Percentiles rank a stretch among this genome's conserved stretches.
phyloP scores from a whole-genome alignment of 2,113 vertebrate species.

The Mobula hypostoma region DNA sequence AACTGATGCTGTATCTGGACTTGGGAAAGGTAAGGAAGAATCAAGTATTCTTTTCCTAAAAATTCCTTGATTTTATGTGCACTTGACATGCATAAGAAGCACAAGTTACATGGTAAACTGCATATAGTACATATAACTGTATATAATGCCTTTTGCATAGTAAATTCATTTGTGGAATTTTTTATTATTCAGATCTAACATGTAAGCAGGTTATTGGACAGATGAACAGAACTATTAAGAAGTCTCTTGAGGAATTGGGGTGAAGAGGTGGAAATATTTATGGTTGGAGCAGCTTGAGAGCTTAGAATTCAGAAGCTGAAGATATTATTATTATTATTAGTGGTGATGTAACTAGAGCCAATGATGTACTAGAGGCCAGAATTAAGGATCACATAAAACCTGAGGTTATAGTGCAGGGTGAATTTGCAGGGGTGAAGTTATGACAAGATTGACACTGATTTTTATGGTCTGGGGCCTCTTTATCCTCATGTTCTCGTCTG shows the following conservation, averaged over 20 bases:
- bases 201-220: background rate
- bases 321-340: background rate
- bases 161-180: background rate
- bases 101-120: background rate
- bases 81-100: background rate
- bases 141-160: background rate
- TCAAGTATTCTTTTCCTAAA: background rate
- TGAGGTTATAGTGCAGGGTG: background rate
- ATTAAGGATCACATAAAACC: background rate
- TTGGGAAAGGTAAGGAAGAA: constrained; percentile 74
- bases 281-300: background rate
- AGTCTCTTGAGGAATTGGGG: background rate
- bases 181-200: background rate
- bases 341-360: background rate
- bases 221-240: background rate
- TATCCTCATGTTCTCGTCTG: background rate
- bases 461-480: background rate
- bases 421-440: background rate
- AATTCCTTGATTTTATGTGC: background rate
- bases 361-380: background rate
- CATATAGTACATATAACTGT: background rate
- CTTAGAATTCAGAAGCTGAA: background rate
- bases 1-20: constrained; percentile 79
- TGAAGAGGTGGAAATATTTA: background rate
- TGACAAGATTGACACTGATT: background rate